phyloP scores from a whole-genome alignment of 2,797 vertebrate genomes.

The Phaenicophaeus curvirostris region DNA sequence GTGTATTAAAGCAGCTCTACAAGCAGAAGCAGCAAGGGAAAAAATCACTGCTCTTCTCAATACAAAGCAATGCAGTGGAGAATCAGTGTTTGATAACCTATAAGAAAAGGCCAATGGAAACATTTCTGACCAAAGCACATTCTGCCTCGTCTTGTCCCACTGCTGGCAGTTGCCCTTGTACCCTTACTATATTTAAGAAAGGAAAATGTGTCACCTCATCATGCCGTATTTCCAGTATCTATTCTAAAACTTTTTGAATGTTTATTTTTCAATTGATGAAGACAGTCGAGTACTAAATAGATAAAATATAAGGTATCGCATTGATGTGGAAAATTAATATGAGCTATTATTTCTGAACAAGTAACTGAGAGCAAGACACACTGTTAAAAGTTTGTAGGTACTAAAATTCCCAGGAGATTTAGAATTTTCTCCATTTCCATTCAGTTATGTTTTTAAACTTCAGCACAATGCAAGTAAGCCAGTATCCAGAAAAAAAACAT shows the following conservation, averaged over 20 bases:
- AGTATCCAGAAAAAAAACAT: conserved; percentile 10
- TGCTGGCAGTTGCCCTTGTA: neutral
- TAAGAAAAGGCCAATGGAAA: neutral
- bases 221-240: neutral
- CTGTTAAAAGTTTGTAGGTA: neutral
- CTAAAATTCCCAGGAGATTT: neutral
- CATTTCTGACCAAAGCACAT: neutral
- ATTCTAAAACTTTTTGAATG: neutral
- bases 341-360: neutral
- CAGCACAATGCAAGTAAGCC: neutral
- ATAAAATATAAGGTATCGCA: neutral
- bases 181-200: neutral
- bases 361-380: neutral
- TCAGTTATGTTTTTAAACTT: neutral
- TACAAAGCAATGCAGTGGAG: neutral
- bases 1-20: neutral
- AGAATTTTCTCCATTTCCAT: neutral
- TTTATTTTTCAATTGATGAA: neutral
- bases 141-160: neutral
- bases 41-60: neutral
- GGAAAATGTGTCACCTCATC: neutral
- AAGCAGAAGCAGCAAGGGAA: neutral
- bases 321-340: neutral
- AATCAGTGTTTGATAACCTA: neutral
- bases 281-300: neutral